A percentile compares a stretch with the other conserved stretches of the same genome.
These are phyloP conservation scores for Gymnocheta viridis DNA, from an alignment of 2,888 invertebrate species.

Conservation along the genomic window DNA sequence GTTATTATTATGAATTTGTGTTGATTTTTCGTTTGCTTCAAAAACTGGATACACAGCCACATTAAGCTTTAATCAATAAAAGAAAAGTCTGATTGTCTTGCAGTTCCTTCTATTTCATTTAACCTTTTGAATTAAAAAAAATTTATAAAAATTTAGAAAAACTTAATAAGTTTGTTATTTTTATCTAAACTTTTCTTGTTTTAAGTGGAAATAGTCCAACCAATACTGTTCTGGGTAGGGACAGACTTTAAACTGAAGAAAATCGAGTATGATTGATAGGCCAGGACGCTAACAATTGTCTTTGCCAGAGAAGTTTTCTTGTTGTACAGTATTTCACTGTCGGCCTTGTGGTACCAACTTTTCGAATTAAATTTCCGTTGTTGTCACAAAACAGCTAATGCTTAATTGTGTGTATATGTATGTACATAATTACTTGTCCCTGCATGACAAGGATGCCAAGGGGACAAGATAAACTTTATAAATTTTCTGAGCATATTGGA, in stretches of 20 bases:
- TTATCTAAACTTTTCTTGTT: no score
- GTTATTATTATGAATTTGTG: not conserved
- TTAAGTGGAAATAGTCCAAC: no score
- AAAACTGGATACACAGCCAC: not conserved
- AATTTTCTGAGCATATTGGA: not conserved
- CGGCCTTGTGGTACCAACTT: not conserved
- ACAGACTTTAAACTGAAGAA: no score
- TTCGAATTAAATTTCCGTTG: not conserved
- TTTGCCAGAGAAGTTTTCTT: not conserved
- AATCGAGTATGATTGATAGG: no score
- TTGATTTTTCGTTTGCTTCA: not conserved
- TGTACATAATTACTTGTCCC: not conserved
- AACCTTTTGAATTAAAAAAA: no score
- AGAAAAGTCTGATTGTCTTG: not conserved
- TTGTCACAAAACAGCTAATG: slow-evolving; percentile 26
- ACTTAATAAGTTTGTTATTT: no score
- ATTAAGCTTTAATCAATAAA: not conserved
- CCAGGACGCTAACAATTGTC: no score
- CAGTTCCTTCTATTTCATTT: not conserved
- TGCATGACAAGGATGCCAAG: not conserved
- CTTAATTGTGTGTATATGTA: not conserved
- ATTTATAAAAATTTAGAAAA: no score
- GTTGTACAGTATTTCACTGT: not conserved
- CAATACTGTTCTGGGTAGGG: no score
- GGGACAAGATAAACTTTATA: not conserved